phyloP scores from a whole-genome alignment of 2,888 invertebrate species.

The Ochlodes sylvanus region DNA sequence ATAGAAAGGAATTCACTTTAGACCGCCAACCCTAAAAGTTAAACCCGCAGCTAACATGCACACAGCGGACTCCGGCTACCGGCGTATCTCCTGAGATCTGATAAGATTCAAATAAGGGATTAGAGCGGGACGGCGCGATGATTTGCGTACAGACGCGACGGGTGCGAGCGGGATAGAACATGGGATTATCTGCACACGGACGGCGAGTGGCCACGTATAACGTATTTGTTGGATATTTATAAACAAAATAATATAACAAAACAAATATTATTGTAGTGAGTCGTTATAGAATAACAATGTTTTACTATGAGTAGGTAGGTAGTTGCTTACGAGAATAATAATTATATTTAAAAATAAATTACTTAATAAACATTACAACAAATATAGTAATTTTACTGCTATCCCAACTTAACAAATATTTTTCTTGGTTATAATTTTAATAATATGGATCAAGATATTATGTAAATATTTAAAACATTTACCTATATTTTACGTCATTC shows the following conservation, averaged over 20 bases:
- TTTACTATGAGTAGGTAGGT: background rate
- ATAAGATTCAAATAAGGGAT: conserved; percentile 86
- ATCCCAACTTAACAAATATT: too few species aligned
- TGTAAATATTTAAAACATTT: too few species aligned
- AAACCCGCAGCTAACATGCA: conserved; percentile 69
- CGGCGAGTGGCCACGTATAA: conserved; percentile 66
- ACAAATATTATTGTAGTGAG: background rate
- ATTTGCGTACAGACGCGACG: conserved; percentile 69
- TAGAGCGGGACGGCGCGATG: conserved; percentile 76
- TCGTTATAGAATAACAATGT: background rate
- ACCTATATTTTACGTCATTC: too few species aligned
- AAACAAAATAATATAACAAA: conserved; percentile 23
- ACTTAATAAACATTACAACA: too few species aligned
- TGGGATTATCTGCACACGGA: conserved; percentile 80
- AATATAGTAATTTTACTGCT: too few species aligned
- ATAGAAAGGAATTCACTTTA: background rate
- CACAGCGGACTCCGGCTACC: conserved; percentile 70
- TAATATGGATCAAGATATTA: too few species aligned
- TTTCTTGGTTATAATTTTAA: too few species aligned
- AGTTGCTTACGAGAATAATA: too few species aligned
- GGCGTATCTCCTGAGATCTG: conserved; percentile 83
- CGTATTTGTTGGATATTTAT: conserved; percentile 51
- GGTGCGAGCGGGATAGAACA: conserved; percentile 66
- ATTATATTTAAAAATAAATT: too few species aligned
- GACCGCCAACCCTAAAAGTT: conserved; percentile 63